A percentile compares a stretch with the other conserved stretches of the same genome.
Conservation (phyloP, 1,140 invertebrate species). For the Drosophila repleta region DNA sequence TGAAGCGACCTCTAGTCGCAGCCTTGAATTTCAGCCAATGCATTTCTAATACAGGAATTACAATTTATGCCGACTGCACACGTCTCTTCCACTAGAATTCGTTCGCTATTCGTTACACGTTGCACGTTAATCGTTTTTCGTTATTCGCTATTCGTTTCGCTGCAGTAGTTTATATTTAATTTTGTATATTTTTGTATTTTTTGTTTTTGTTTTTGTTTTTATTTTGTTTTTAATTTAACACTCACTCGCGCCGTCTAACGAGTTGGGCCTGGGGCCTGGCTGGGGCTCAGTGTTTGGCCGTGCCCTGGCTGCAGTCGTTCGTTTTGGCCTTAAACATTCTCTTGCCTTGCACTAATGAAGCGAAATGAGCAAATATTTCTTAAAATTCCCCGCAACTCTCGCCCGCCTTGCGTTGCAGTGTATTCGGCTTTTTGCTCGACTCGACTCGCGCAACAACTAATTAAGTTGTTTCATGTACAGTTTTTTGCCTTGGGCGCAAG, state of each 20-base stretch:
- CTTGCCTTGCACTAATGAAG: conserved; percentile 51
- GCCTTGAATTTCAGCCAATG: conserved; percentile 65
- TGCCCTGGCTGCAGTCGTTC: conserved; percentile 27
- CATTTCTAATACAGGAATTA: conserved; percentile 66
- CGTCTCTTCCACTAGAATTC: neutral
- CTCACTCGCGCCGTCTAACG: conserved; percentile 17
- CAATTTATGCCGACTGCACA: conserved; percentile 30
- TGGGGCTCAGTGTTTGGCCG: conserved; percentile 32
- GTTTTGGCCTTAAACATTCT: conserved; percentile 50
- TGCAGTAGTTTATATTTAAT: conserved; percentile 12
- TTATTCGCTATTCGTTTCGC: conserved; percentile 8
- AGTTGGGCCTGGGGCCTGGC: conserved; percentile 16
- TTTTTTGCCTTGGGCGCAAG: conserved; percentile 74
- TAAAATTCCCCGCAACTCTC: conserved; percentile 31
- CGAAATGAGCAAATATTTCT: conserved; percentile 66
- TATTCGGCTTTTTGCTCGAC: conserved; percentile 44
- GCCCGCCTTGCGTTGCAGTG: neutral
- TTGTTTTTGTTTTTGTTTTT: conserved; percentile 16
- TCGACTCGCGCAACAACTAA: conserved; percentile 61
- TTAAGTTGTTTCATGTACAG: conserved; percentile 80
- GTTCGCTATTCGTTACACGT: conserved; percentile 6
- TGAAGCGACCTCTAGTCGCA: conserved; percentile 39
- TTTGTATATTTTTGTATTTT: neutral
- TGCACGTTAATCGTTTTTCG: neutral
- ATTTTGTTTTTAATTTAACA: conserved; percentile 9